Evolutionary conservation across 2,797 vertebrate genomes (phyloP), one percentile per base, ranked within the genome.

Genomic region (Poecile montanus): DNA sequence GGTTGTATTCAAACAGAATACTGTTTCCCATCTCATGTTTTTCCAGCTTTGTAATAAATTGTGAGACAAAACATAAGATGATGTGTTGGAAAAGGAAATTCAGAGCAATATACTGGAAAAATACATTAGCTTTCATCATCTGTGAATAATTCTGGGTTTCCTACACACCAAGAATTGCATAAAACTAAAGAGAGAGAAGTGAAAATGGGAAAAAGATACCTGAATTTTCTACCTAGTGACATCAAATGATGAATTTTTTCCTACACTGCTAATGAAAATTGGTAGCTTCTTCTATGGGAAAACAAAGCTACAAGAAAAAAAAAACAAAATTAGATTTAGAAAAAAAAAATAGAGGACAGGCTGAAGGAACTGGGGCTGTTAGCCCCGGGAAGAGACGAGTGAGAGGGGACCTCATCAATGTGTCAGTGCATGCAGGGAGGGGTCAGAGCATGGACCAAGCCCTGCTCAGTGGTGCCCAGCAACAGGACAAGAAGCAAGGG

Each of bases 301-400:
- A 81, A 83, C 8, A 89, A 85, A 71, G 4, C 13, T 36, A 29
- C 5, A 7, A 56, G 81, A 85, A 51, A 6, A 23, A 68, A 77
- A 34, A 77, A 65, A 11, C 3, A 81, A 62, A 50, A 36, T 58
- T 11, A 85, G 7, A 45, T 66, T 16, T 16, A 40, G 17, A 42
- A 75, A 6, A 48, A 75, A 48, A 38, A 81, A 36, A 34, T 19
- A 61, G 17, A 48, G 18, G 8, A 34, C 11, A 67, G 21, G 8
- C 5, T 4, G 47, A 47, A n/a, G 34, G 30, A 40, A 10, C 18
- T 53, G 34, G 21, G 9, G 11, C 47, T 61, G 3, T 71, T 38
- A 63, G 44, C 44, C 25, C 51, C 0, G 0, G 51, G 63, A 50
- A 36, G 32, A 75, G 14, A n/a, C 0, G 0, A 30, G 1, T 51